phyloP scores from a whole-genome alignment of 2,888 invertebrate species.

The Parochlus steinenii region DNA sequence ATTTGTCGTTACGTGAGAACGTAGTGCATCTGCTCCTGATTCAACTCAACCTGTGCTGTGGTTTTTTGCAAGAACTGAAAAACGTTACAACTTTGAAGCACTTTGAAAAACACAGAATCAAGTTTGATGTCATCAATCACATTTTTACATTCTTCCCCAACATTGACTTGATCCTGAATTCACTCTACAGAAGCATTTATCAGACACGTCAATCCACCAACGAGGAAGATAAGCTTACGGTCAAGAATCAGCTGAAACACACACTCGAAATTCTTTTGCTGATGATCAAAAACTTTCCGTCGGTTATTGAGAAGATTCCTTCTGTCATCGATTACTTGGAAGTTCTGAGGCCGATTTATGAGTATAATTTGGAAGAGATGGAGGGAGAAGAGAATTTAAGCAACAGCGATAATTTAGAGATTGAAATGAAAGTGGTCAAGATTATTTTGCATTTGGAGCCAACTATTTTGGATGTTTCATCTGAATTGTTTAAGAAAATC shows the following conservation, averaged over 20 bases:
- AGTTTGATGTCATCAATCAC: constrained; percentile 28
- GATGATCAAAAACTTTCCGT: constrained; percentile 25
- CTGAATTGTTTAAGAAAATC: constrained; percentile 36
- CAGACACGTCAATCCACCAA: too few species aligned
- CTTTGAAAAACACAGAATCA: constrained; percentile 24
- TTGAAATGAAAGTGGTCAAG: constrained; percentile 23
- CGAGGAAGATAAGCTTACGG: constrained; percentile 1
- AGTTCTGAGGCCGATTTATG: constrained; percentile 25
- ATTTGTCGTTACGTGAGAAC: constrained; percentile 23
- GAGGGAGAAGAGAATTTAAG: constrained; percentile 2
- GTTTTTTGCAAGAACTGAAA: constrained; percentile 24
- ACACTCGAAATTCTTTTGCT: constrained; percentile 24
- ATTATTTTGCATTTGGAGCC: constrained; percentile 29
- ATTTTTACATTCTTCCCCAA: constrained; percentile 26
- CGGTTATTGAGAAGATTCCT: constrained; percentile 26
- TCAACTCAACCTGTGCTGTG: constrained; percentile 31
- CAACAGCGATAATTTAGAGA: constrained; percentile 3
- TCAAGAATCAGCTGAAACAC: constrained; percentile 8
- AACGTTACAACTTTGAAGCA: background rate
- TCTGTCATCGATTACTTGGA: constrained; percentile 26
- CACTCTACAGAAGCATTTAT: constrained; percentile 20
- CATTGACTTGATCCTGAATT: constrained; percentile 23
- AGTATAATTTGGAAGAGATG: constrained; percentile 11
- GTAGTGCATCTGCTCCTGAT: constrained; percentile 24
- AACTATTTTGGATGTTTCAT: constrained; percentile 34